These are phyloP conservation scores for Stictonetta naevosa DNA, from an alignment of 2,113 vertebrate genomes.

Conservation along the genomic window DNA sequence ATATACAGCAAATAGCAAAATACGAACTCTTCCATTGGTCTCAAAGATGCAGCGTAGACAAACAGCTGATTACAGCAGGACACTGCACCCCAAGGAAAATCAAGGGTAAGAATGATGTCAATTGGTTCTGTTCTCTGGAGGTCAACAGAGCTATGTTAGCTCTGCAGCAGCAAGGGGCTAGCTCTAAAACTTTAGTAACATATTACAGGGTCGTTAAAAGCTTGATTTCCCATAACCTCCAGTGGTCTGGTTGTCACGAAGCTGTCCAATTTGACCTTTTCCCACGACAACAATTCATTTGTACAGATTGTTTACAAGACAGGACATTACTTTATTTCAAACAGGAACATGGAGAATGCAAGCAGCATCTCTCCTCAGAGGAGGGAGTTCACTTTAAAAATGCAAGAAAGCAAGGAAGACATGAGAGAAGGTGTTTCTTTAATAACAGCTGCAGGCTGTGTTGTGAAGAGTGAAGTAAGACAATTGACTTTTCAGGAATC, in stretches of 20 bases:
- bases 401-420: background rate
- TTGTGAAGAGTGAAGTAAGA: background rate
- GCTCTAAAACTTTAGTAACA: background rate
- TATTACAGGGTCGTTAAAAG: background rate
- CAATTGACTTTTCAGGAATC: constrained; percentile 7
- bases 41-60: background rate
- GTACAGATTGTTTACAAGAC: background rate
- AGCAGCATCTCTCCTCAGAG: background rate
- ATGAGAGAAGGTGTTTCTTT: background rate
- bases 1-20: background rate
- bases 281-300: constrained; percentile 8
- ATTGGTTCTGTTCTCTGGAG: background rate
- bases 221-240: constrained; percentile 13
- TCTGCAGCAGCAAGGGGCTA: background rate
- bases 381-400: background rate
- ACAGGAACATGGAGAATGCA: background rate
- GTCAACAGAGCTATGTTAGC: background rate
- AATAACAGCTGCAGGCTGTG: background rate
- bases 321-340: background rate
- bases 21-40: background rate
- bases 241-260: background rate
- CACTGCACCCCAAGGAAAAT: background rate
- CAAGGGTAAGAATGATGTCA: background rate
- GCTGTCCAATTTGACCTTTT: background rate
- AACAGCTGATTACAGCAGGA: background rate